Percentiles rank a stretch among this genome's conserved stretches.
phyloP scores from a whole-genome alignment of 2,888 invertebrate genomes.

The Torymus texanus region DNA sequence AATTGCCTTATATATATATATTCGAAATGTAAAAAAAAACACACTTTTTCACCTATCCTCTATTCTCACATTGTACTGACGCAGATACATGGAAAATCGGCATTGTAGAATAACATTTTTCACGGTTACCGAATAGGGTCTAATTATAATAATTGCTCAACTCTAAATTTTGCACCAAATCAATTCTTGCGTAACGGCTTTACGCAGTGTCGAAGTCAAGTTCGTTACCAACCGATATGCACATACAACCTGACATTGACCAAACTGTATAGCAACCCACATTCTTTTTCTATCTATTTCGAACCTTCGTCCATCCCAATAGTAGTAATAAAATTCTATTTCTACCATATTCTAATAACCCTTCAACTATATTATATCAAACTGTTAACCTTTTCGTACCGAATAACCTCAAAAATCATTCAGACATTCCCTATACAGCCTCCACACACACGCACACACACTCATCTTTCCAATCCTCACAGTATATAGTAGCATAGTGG shows the following conservation, averaged over 20 bases:
- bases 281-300: background rate
- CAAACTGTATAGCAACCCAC: background rate
- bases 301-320: too few species aligned
- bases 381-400: too few species aligned
- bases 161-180: slow-evolving; percentile 35
- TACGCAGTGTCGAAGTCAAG: slow-evolving; percentile 6
- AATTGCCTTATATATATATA: too few species aligned
- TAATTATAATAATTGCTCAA: slow-evolving; percentile 32
- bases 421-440: background rate
- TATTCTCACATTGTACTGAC: too few species aligned
- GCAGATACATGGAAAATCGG: too few species aligned
- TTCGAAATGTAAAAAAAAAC: too few species aligned
- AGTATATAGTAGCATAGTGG: background rate
- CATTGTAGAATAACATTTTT: background rate
- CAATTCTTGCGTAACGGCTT: slow-evolving; percentile 35
- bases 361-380: too few species aligned
- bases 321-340: too few species aligned
- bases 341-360: too few species aligned
- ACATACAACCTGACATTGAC: slow-evolving; percentile 29
- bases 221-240: background rate
- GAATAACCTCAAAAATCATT: too few species aligned
- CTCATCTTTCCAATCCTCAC: too few species aligned
- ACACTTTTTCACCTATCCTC: too few species aligned
- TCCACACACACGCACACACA: background rate
- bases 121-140: background rate